phyloP scores from a whole-genome alignment of 2,888 invertebrate species.

The Agriopis aurantiaria region DNA sequence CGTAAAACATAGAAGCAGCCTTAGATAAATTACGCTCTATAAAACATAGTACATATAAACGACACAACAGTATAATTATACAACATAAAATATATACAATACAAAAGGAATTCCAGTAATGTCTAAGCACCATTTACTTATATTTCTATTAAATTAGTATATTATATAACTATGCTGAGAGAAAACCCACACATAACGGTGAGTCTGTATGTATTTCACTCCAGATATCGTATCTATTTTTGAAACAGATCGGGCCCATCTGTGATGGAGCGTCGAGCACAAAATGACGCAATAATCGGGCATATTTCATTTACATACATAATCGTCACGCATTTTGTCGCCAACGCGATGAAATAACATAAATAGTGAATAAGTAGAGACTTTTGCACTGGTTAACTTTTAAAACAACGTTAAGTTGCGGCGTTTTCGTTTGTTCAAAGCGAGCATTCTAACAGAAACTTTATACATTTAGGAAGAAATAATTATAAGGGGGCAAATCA shows the following conservation, averaged over 20 bases:
- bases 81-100: conserved; percentile 15
- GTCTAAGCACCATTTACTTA: conserved; percentile 35
- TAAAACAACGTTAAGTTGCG: conserved; percentile 16
- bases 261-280: conserved; percentile 28
- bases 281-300: conserved; percentile 47
- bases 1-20: not conserved
- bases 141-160: conserved; percentile 19
- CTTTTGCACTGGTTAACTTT: conserved; percentile 24
- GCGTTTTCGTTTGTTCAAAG: conserved; percentile 5
- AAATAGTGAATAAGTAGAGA: conserved; percentile 32
- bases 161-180: conserved; percentile 14
- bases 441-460: conserved; percentile 13
- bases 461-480: no score
- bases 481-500: no score
- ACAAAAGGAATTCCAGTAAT: conserved; percentile 28
- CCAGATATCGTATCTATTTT: conserved; percentile 33
- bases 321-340: conserved; percentile 49
- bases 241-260: conserved; percentile 28
- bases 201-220: conserved; percentile 19
- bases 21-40: conserved; percentile 4
- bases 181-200: conserved; percentile 7
- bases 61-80: conserved; percentile 7
- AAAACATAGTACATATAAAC: not conserved
- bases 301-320: conserved; percentile 48
- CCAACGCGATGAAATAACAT: conserved; percentile 26